These are phyloP conservation scores for Danaus plexippus DNA, from an alignment of 1,140 invertebrate genomes.

Conservation along the genomic window DNA sequence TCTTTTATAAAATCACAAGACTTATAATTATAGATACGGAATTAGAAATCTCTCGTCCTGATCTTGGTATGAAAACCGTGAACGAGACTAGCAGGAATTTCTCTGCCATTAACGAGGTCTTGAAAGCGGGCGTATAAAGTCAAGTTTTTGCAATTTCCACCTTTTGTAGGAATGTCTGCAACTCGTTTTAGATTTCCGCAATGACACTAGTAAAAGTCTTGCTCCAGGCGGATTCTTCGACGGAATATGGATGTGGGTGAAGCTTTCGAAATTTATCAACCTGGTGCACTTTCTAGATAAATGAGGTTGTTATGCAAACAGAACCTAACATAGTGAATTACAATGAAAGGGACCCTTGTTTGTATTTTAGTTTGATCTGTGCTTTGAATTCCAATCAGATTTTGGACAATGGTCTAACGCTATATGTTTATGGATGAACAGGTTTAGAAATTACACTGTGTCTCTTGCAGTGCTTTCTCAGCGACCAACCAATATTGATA, in stretches of 20 bases:
- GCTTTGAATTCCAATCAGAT: conserved; percentile 44
- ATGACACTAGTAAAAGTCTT: conserved; percentile 53
- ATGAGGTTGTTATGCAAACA: conserved; percentile 63
- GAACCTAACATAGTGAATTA: conserved; percentile 57
- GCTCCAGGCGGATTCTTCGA: conserved; percentile 52
- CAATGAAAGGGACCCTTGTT: conserved; percentile 47
- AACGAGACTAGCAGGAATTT: conserved; percentile 43
- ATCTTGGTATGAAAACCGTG: conserved; percentile 19
- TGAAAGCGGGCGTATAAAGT: conserved; percentile 50
- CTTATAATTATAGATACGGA: conserved; percentile 10
- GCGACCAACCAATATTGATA: background rate
- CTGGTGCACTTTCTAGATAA: conserved; percentile 65
- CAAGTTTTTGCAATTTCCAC: conserved; percentile 60
- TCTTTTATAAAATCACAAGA: conserved; percentile 5
- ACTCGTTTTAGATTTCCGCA: conserved; percentile 55
- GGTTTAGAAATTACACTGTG: conserved; percentile 15
- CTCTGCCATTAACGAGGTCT: conserved; percentile 59
- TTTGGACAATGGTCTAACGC: conserved; percentile 22
- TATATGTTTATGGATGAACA: conserved; percentile 23
- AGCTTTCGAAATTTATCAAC: conserved; percentile 61
- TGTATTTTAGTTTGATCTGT: conserved; percentile 29
- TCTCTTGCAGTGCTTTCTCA: too few species aligned
- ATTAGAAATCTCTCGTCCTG: conserved; percentile 25
- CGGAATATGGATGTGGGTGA: conserved; percentile 59
- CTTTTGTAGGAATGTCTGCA: conserved; percentile 46